These are phyloP conservation scores for Cyaniris semiargus DNA, from an alignment of 2,888 invertebrate species.

Conservation along the genomic window DNA sequence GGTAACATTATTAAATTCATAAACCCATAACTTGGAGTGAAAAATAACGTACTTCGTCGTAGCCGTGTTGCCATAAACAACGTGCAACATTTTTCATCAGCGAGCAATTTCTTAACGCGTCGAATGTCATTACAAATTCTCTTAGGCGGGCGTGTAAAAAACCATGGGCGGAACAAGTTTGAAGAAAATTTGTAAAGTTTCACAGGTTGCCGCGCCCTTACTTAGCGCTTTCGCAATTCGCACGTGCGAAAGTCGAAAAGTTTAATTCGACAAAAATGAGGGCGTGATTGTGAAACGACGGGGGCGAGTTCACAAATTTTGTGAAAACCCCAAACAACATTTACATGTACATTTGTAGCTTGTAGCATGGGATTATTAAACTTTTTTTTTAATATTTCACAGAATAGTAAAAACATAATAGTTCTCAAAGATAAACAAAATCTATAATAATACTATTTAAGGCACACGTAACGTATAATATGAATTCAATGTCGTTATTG, in stretches of 20 bases:
- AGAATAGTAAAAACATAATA: no score
- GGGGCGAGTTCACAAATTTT: slow-evolving; percentile 31
- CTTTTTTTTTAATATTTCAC: slow-evolving; percentile 32
- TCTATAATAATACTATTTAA: no score
- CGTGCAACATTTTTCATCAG: slow-evolving; percentile 45
- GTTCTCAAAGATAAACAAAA: no score
- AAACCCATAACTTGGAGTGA: slow-evolving; percentile 27
- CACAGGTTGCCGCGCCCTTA: slow-evolving; percentile 43
- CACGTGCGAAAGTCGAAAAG: slow-evolving; percentile 44
- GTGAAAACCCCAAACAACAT: slow-evolving; percentile 37
- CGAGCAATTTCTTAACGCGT: slow-evolving; percentile 49
- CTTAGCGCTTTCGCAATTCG: slow-evolving; percentile 41
- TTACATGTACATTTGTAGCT: slow-evolving; percentile 31
- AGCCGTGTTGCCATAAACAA: slow-evolving; percentile 44
- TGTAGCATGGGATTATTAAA: slow-evolving; percentile 44
- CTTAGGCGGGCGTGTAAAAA: slow-evolving; percentile 44
- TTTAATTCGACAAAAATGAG: slow-evolving; percentile 42
- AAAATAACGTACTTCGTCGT: slow-evolving; percentile 32
- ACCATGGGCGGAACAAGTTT: slow-evolving; percentile 42
- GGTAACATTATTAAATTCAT: slow-evolving; percentile 26
- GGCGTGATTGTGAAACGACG: slow-evolving; percentile 41
- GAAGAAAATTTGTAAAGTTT: slow-evolving; percentile 49
- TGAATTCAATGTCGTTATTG: neutral
- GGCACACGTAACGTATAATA: no score
- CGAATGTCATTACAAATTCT: slow-evolving; percentile 48